Evolutionary conservation across 1,140 invertebrate species (phyloP).

Genomic region (Mactra quadrangularis): DNA sequence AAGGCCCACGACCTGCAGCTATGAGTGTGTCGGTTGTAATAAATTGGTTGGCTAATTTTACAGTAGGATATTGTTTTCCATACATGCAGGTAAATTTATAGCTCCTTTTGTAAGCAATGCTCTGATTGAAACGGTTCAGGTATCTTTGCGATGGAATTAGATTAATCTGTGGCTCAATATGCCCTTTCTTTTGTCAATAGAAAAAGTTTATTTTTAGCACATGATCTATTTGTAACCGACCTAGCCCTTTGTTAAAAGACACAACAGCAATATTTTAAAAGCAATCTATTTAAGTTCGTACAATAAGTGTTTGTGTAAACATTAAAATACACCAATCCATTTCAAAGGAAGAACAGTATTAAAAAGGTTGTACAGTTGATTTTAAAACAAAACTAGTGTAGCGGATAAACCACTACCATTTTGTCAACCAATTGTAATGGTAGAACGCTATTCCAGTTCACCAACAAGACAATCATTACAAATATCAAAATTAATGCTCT

Average conservation of each 20-base stretch:
- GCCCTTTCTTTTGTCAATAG: background rate
- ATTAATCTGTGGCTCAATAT: background rate
- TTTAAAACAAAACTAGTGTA: no score
- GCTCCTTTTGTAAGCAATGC: background rate
- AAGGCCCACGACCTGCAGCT: constrained; percentile 97
- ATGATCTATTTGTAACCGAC: background rate
- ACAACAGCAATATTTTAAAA: background rate
- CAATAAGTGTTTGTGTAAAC: no score
- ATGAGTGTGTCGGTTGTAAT: constrained; percentile 99
- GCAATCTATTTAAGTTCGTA: no score
- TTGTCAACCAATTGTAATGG: no score
- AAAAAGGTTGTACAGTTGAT: no score
- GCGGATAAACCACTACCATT: no score
- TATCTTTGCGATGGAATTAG: background rate
- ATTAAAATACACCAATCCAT: no score
- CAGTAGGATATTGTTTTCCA: constrained; percentile 98
- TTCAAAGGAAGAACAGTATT: no score
- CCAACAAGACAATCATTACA: no score
- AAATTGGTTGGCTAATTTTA: constrained; percentile 99
- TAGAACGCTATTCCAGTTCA: no score
- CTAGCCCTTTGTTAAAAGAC: background rate
- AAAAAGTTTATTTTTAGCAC: background rate
- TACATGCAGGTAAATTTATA: constrained; percentile 84
- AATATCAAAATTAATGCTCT: no score
- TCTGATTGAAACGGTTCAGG: background rate